Percentiles rank a stretch among this genome's conserved stretches.
phyloP scores from a whole-genome alignment of 2,797 vertebrate species.

The Tinamus major region DNA sequence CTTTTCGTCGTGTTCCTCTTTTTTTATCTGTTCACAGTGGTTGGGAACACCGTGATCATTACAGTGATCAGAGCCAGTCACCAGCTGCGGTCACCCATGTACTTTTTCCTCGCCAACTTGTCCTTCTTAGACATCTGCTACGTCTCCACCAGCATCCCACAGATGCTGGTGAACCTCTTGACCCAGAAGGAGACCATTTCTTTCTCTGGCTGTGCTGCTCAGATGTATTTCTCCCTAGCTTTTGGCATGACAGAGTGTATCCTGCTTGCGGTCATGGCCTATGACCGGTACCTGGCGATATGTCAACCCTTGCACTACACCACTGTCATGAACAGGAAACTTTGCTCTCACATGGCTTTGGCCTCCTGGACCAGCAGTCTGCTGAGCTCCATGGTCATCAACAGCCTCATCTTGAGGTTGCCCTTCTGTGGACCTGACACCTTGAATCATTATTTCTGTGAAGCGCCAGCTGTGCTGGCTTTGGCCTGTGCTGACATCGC shows the following conservation, averaged over 20 bases:
- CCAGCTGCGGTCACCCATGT: conserved; percentile 67
- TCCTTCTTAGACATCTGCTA: conserved; percentile 71
- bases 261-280: conserved; percentile 72
- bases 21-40: conserved; percentile 56
- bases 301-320: conserved; percentile 67
- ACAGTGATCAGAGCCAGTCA: conserved; percentile 35
- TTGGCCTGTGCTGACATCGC: conserved; percentile 55
- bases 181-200: conserved; percentile 58
- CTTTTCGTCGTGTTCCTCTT: conserved; percentile 60
- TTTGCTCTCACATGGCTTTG: conserved; percentile 40
- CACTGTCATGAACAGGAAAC: conserved; percentile 19
- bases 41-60: conserved; percentile 52
- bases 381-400: conserved; percentile 61
- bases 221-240: conserved; percentile 68
- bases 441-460: conserved; percentile 71
- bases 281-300: conserved; percentile 65
- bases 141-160: conserved; percentile 47
- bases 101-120: conserved; percentile 70
- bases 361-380: conserved; percentile 66
- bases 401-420: conserved; percentile 35
- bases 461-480: conserved; percentile 54
- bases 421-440: conserved; percentile 60
- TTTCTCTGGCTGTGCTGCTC: conserved; percentile 56
- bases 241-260: conserved; percentile 73
- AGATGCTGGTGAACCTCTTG: conserved; percentile 65